Conservation (phyloP, 2,113 vertebrate species). For the Ovis canadensis region DNA sequence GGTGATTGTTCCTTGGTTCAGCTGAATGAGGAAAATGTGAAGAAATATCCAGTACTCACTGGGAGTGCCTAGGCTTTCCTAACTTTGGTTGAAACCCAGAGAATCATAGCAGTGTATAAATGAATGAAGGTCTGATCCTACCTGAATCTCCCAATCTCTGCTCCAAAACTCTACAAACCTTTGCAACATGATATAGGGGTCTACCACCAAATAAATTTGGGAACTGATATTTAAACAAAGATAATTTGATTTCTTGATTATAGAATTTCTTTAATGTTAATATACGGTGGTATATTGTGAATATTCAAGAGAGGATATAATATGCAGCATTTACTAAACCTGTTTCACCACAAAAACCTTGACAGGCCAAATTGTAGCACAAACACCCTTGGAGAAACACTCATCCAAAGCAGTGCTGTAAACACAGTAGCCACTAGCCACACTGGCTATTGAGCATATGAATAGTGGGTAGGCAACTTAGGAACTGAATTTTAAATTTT, state of each 20-base stretch:
- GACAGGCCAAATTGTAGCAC: not conserved
- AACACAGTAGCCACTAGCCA: not conserved
- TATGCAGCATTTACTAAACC: not conserved
- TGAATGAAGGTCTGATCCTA: not conserved
- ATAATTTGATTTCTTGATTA: not conserved
- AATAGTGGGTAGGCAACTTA: not conserved
- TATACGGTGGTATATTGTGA: not conserved
- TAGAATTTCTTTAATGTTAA: not conserved
- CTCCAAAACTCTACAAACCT: not conserved
- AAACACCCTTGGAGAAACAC: not conserved
- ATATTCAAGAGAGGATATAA: not conserved
- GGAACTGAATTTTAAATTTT: not conserved
- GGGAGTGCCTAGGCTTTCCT: not conserved
- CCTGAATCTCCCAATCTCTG: not conserved
- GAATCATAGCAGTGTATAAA: not conserved
- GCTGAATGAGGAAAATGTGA: not conserved
- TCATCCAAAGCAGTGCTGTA: not conserved
- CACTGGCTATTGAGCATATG: not conserved
- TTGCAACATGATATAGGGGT: not conserved
- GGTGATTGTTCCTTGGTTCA: not conserved
- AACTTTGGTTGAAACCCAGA: not conserved
- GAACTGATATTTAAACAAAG: not conserved
- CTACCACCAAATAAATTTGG: not conserved
- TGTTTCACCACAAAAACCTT: not conserved
- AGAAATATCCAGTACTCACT: not conserved